Percentiles rank a stretch among this genome's conserved stretches.
Conservation (phyloP, 2,888 invertebrate genomes). For the Bembecia ichneumoniformis region DNA sequence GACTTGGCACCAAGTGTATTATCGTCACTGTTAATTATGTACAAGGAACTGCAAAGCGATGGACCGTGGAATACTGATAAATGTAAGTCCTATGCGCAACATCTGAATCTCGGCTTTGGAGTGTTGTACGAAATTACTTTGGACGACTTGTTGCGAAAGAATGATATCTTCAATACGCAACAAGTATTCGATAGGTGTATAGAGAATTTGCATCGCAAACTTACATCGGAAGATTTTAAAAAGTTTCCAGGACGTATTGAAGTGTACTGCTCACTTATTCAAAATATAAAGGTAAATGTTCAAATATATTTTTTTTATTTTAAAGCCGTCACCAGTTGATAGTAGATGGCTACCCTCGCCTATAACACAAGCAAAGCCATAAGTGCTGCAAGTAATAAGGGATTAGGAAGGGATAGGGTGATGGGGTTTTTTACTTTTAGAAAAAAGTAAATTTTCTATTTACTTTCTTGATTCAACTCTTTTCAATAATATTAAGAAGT, state of each 20-base stretch:
- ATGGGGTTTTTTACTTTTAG: neutral
- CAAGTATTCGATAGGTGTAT: conserved; percentile 43
- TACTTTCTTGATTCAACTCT: neutral
- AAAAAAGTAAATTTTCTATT: neutral
- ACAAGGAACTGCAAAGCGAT: conserved; percentile 31
- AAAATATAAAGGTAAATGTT: conserved; percentile 31
- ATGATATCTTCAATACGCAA: conserved; percentile 29
- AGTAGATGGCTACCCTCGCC: too few relatives aligned
- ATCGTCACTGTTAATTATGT: conserved; percentile 35
- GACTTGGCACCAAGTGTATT: conserved; percentile 22
- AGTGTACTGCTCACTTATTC: conserved; percentile 36
- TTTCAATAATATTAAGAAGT: too few relatives aligned
- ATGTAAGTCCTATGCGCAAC: conserved; percentile 23
- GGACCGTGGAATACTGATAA: conserved; percentile 37
- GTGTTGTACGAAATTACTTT: conserved; percentile 26
- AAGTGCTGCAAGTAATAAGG: too few relatives aligned
- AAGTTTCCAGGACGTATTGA: conserved; percentile 47
- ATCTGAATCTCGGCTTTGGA: conserved; percentile 33
- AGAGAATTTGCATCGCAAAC: conserved; percentile 36
- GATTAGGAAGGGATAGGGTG: too few relatives aligned
- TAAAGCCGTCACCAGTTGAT: too few relatives aligned
- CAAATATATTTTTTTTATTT: neutral
- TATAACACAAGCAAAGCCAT: too few relatives aligned
- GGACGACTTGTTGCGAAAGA: conserved; percentile 23
- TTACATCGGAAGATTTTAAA: conserved; percentile 40